phyloP scores from a whole-genome alignment of 2,797 vertebrate genomes.

The Thamnophis elegans region DNA sequence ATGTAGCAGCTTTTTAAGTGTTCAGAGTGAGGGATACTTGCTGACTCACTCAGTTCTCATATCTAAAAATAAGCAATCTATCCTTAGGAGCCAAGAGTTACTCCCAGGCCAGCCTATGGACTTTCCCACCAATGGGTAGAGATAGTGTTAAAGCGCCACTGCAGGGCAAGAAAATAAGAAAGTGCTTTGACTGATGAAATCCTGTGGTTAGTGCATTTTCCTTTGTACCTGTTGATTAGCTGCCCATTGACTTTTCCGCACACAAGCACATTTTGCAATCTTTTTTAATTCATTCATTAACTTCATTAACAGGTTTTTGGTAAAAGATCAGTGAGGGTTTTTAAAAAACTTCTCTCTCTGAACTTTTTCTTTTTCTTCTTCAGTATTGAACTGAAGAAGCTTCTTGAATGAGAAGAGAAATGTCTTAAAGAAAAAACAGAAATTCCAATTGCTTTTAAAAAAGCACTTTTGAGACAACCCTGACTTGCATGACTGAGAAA shows the following conservation, averaged over 20 bases:
- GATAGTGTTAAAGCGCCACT: neutral
- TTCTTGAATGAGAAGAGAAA: neutral
- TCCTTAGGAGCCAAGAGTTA: neutral
- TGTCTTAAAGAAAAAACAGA: neutral
- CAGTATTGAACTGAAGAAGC: neutral
- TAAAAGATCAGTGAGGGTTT: neutral
- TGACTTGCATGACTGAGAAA: neutral
- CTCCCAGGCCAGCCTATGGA: accelerated
- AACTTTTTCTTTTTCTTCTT: neutral
- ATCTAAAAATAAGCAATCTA: slow-evolving; percentile 59
- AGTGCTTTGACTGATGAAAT: neutral
- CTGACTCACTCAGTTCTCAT: slow-evolving; percentile 6
- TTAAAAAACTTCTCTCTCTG: neutral
- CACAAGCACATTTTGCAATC: neutral
- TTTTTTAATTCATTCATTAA: slow-evolving; percentile 42
- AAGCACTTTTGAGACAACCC: neutral
- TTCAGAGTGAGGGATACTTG: neutral
- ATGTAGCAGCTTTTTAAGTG: neutral
- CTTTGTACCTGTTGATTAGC: too few species aligned
- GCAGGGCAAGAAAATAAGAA: neutral
- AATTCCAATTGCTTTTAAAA: neutral
- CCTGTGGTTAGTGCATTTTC: neutral
- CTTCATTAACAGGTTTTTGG: neutral
- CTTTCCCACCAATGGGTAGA: neutral
- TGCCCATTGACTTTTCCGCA: too few species aligned